These are phyloP conservation scores for Drosophila pectinifera DNA, from an alignment of 1,140 invertebrate genomes.

Conservation along the genomic window DNA sequence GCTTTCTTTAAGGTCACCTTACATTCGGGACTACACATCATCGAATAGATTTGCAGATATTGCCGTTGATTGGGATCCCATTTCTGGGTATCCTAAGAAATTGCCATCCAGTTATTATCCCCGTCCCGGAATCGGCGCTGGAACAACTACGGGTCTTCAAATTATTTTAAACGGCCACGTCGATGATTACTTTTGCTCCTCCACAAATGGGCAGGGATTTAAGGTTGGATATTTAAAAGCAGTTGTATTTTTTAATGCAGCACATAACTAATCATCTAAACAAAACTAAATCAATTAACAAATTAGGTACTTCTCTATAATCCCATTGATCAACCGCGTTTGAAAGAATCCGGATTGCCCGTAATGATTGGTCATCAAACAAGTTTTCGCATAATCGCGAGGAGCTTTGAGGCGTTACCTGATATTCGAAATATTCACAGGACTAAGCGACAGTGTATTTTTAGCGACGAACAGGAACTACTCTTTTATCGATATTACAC, in stretches of 20 bases:
- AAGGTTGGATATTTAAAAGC: conserved; percentile 85
- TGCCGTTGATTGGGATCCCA: conserved; percentile 88
- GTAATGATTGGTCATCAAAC: conserved; percentile 70
- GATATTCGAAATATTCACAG: conserved; percentile 54
- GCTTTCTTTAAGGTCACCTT: conserved; percentile 21
- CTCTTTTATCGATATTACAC: conserved; percentile 74
- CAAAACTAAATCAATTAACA: neutral
- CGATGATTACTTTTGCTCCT: conserved; percentile 91
- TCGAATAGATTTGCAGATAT: conserved; percentile 62
- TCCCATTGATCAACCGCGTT: conserved; percentile 72
- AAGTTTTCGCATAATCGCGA: conserved; percentile 59
- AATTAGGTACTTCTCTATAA: conserved; percentile 75
- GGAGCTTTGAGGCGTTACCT: conserved; percentile 57
- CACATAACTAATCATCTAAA: neutral
- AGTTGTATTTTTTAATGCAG: neutral
- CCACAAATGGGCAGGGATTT: conserved; percentile 91
- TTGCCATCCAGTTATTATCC: conserved; percentile 67
- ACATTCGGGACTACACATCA: conserved; percentile 65
- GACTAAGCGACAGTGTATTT: conserved; percentile 70
- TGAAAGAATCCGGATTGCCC: conserved; percentile 73
- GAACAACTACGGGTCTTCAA: conserved; percentile 89
- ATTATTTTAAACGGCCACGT: conserved; percentile 89
- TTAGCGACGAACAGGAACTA: conserved; percentile 70
- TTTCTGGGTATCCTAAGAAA: conserved; percentile 60
- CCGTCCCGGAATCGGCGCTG: conserved; percentile 86